These are phyloP conservation scores for Deilephila elpenor DNA, from an alignment of 2,888 invertebrate species.

Conservation along the genomic window DNA sequence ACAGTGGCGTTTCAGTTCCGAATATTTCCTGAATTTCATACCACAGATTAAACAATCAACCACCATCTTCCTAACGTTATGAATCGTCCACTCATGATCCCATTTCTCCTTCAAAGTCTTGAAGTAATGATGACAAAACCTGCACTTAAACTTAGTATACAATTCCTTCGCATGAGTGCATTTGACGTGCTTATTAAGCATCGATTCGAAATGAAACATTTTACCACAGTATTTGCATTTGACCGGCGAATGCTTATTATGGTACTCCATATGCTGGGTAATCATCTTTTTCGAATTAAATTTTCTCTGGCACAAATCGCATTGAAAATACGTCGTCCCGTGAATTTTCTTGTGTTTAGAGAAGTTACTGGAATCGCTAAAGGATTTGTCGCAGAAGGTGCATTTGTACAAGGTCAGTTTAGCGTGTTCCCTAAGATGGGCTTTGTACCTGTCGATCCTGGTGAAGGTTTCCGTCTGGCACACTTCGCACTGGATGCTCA, in stretches of 20 bases:
- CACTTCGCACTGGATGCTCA: constrained; percentile 72
- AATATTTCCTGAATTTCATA: constrained; percentile 73
- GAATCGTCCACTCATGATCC: constrained; percentile 79
- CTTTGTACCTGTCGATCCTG: constrained; percentile 75
- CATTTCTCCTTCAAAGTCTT: constrained; percentile 73
- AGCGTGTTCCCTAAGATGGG: constrained; percentile 77
- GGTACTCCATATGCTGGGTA: constrained; percentile 75
- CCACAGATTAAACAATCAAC: constrained; percentile 73
- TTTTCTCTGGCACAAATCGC: constrained; percentile 76
- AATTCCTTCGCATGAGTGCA: constrained; percentile 60
- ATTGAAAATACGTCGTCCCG: constrained; percentile 69
- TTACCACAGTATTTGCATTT: constrained; percentile 65
- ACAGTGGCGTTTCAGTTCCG: constrained; percentile 72
- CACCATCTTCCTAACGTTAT: constrained; percentile 73
- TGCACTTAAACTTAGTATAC: constrained; percentile 60
- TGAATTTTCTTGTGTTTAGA: constrained; percentile 82
- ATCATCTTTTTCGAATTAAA: constrained; percentile 81
- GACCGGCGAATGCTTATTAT: constrained; percentile 65
- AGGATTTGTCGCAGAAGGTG: constrained; percentile 77
- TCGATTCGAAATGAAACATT: constrained; percentile 73
- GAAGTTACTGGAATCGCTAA: constrained; percentile 81
- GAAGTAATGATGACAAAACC: constrained; percentile 65
- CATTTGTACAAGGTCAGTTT: constrained; percentile 78
- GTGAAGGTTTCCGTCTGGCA: constrained; percentile 66
- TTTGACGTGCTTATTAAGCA: constrained; percentile 74